phyloP scores from a whole-genome alignment of 1,140 invertebrate genomes.

The Macrostomum lignano region DNA sequence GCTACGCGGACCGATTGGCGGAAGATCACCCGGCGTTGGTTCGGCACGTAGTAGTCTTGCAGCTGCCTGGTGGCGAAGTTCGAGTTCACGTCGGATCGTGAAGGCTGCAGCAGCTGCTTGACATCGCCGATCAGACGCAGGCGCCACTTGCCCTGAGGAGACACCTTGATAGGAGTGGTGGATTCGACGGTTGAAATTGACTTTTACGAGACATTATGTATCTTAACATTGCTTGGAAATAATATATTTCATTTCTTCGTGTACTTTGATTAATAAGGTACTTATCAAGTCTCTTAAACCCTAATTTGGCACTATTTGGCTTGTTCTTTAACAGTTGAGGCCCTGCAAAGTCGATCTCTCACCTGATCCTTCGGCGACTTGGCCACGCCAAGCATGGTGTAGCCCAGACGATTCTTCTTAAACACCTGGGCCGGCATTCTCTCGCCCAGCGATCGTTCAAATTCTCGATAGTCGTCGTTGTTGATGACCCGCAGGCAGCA shows the following conservation, averaged over 20 bases:
- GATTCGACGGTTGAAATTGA: no score
- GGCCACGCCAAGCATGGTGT: constrained; percentile 14
- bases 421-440: constrained; percentile 24
- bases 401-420: no score
- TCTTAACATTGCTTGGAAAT: no score
- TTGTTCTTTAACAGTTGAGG: no score
- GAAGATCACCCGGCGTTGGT: constrained; percentile 19
- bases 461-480: constrained; percentile 23
- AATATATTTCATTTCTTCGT: no score
- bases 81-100: constrained; percentile 17
- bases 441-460: constrained; percentile 22
- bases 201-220: no score
- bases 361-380: no score
- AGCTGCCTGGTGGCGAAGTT: constrained; percentile 18
- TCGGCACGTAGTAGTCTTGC: constrained; percentile 24
- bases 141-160: constrained; percentile 16
- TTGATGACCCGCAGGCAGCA: constrained; percentile 23
- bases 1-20: constrained; percentile 14
- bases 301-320: no score
- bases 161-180: no score
- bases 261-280: no score
- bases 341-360: no score
- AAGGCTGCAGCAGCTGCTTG: constrained; percentile 11
- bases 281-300: no score
- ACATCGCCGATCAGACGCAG: constrained; percentile 25